Evolutionary conservation across 2,888 invertebrate species (phyloP).

Genomic region (Sisyra nigra): DNA sequence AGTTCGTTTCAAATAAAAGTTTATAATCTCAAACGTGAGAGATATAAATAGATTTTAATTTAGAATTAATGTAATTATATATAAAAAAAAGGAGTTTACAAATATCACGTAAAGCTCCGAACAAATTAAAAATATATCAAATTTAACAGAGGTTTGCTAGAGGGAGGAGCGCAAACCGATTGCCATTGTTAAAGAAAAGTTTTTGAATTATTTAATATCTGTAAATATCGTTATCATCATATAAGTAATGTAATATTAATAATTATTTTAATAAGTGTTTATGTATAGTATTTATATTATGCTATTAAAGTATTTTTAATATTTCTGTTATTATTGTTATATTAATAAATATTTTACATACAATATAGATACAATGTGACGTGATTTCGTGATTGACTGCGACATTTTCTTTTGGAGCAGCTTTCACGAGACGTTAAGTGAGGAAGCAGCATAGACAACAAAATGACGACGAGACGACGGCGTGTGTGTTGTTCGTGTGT

Average conservation of each 20-base stretch:
- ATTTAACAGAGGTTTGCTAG: no score
- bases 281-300: slow-evolving; percentile 12
- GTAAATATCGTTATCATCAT: background rate
- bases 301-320: slow-evolving; percentile 6
- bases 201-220: slow-evolving; percentile 1
- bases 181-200: background rate
- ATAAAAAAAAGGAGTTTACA: no score
- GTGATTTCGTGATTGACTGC: background rate
- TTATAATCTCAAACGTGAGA: no score
- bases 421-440: background rate
- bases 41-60: no score
- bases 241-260: slow-evolving; percentile 3
- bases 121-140: no score
- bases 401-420: background rate
- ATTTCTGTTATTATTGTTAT: background rate
- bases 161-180: no score
- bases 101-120: no score
- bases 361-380: slow-evolving; percentile 5
- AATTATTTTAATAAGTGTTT: slow-evolving; percentile 2
- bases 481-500: no score
- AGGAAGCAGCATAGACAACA: no score
- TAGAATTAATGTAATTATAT: no score
- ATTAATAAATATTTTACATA: slow-evolving; percentile 2
- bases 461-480: no score
- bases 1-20: no score